These are phyloP conservation scores for Macroteleia sp. DNA, from an alignment of 2,888 invertebrate species.

Conservation along the genomic window DNA sequence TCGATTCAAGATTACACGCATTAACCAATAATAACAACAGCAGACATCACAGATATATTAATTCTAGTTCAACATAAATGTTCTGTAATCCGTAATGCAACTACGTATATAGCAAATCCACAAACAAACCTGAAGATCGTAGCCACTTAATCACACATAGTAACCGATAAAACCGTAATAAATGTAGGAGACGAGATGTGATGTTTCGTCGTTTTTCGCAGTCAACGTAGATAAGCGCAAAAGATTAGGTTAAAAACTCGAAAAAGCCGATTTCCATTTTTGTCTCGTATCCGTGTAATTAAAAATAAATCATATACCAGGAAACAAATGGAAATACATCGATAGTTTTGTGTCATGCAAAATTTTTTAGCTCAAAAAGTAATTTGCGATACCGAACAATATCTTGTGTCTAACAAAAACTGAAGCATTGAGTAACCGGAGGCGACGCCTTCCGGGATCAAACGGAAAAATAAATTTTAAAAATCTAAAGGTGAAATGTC, in stretches of 20 bases:
- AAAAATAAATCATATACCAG: background rate
- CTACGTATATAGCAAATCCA: constrained; percentile 64
- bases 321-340: constrained; percentile 23
- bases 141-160: constrained; percentile 65
- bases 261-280: constrained; percentile 22
- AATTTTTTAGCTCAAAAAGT: background rate
- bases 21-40: too few species aligned
- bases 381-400: too few species aligned
- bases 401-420: too few species aligned
- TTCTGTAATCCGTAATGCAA: constrained; percentile 65
- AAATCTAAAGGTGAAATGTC: too few species aligned
- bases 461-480: too few species aligned
- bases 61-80: constrained; percentile 64
- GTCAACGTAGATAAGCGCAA: constrained; percentile 63
- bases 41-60: constrained; percentile 59
- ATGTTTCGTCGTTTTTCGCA: constrained; percentile 69
- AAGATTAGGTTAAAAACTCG: constrained; percentile 60
- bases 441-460: too few species aligned
- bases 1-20: too few species aligned
- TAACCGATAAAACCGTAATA: constrained; percentile 70
- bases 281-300: constrained; percentile 2
- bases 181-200: constrained; percentile 72
- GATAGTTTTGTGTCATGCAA: background rate
- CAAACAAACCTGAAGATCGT: constrained; percentile 60
- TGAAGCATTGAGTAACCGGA: too few species aligned